A percentile compares a stretch with the other conserved stretches of the same genome.
These are phyloP conservation scores for Poeciliopsis infans DNA, from an alignment of 2,797 vertebrate genomes.

Conservation along the genomic window DNA sequence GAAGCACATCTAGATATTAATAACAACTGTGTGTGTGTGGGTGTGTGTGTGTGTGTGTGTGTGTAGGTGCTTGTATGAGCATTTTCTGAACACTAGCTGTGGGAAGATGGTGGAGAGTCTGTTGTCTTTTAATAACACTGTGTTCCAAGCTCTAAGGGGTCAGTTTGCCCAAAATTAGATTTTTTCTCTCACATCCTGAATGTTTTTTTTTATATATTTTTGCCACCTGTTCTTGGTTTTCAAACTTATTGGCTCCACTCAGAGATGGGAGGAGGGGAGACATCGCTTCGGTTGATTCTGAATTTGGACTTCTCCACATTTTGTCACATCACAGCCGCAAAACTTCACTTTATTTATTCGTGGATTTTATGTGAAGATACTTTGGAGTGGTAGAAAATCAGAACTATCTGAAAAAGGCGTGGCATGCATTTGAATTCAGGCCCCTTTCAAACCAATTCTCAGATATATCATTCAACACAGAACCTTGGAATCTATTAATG, in stretches of 20 bases:
- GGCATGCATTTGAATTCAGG: background rate
- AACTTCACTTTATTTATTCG: background rate
- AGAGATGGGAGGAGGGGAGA: background rate
- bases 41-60: conserved; percentile 10
- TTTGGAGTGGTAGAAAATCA: background rate
- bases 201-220: background rate
- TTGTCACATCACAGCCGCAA: background rate
- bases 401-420: background rate
- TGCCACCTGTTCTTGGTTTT: background rate
- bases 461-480: background rate
- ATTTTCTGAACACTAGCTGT: conserved; percentile 48
- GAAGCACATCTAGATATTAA: conserved; percentile 66
- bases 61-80: background rate
- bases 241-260: background rate
- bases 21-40: conserved; percentile 46
- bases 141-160: conserved; percentile 40
- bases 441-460: background rate
- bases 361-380: background rate
- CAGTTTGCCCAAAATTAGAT: conserved; percentile 21
- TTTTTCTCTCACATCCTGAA: conserved; percentile 13
- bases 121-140: conserved; percentile 51
- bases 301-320: background rate
- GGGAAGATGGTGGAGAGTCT: conserved; percentile 37
- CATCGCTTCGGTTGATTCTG: background rate
- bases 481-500: background rate